Percentiles rank a stretch among this genome's conserved stretches.
Evolutionary conservation across 1,140 invertebrate genomes (phyloP).

Genomic region (Trichogramma pretiosum): DNA sequence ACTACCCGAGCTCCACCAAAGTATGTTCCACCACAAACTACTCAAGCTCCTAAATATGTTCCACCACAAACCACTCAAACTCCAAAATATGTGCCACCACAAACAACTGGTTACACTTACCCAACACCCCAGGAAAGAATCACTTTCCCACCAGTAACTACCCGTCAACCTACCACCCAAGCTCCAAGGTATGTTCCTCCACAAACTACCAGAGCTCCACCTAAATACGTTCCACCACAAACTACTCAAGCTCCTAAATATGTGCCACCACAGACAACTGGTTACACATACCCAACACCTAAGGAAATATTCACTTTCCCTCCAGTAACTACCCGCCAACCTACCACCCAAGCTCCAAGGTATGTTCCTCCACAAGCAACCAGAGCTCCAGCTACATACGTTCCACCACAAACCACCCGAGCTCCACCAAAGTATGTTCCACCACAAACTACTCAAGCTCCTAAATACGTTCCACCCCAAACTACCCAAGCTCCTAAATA

Average conservation of each 20-base stretch:
- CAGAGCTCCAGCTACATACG: no score
- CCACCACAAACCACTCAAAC: background rate
- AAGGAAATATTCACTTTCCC: no score
- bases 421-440: conserved; percentile 5
- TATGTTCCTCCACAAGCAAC: no score
- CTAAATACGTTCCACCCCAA: conserved; percentile 14
- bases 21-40: conserved; percentile 2
- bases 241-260: background rate
- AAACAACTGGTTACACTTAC: no score
- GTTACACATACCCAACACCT: conserved; percentile 9
- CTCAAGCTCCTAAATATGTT: background rate
- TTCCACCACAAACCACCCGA: no score
- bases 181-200: no score
- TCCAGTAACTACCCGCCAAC: background rate
- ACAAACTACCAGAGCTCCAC: conserved; percentile 7
- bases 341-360: conserved; percentile 3
- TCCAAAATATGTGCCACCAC: background rate
- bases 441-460: background rate
- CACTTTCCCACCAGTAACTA: conserved; percentile 6
- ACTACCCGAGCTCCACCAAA: conserved; percentile 8
- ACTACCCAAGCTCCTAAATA: conserved; percentile 6
- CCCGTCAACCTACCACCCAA: background rate
- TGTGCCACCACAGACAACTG: conserved; percentile 2
- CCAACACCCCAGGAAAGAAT: no score
- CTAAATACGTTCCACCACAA: conserved; percentile 13